Percentiles rank a stretch among this genome's conserved stretches.
phyloP scores from a whole-genome alignment of 2,888 invertebrate genomes.

The Leucoma salicis region DNA sequence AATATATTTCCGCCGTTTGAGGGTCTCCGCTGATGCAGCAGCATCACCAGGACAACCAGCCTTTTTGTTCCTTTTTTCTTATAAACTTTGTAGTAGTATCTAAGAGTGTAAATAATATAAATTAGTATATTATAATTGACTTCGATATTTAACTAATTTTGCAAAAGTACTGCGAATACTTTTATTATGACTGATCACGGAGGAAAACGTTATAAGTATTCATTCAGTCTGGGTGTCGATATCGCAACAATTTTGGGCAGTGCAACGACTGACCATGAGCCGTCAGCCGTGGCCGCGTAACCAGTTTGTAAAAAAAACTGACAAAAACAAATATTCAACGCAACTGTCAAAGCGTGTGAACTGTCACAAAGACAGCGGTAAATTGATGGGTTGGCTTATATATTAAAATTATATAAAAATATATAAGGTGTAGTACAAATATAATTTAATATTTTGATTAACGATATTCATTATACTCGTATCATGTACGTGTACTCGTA shows the following conservation, averaged over 20 bases:
- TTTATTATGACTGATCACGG: constrained; percentile 42
- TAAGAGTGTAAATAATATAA: too few species aligned
- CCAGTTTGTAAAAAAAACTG: constrained; percentile 33
- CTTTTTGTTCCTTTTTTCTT: too few species aligned
- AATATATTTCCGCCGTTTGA: too few species aligned
- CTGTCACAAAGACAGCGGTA: constrained; percentile 21
- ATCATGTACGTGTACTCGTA: too few species aligned
- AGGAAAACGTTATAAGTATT: constrained; percentile 37
- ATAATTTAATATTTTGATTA: background rate
- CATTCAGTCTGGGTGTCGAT: constrained; percentile 45
- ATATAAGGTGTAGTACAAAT: background rate
- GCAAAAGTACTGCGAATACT: too few species aligned
- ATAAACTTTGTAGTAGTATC: too few species aligned
- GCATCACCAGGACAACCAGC: too few species aligned
- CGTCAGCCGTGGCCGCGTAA: constrained; percentile 41
- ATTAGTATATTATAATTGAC: too few species aligned
- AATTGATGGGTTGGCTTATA: background rate
- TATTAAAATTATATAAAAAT: background rate
- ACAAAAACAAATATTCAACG: constrained; percentile 35
- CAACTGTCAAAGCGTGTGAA: constrained; percentile 32
- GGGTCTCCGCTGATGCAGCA: too few species aligned
- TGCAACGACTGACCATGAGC: constrained; percentile 49
- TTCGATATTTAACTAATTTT: too few species aligned
- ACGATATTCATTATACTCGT: too few species aligned
- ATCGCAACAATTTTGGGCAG: constrained; percentile 32